Percentiles rank a stretch among this genome's conserved stretches.
These are phyloP conservation scores for Drosophila pruinosa DNA, from an alignment of 1,140 invertebrate genomes.

Conservation along the genomic window DNA sequence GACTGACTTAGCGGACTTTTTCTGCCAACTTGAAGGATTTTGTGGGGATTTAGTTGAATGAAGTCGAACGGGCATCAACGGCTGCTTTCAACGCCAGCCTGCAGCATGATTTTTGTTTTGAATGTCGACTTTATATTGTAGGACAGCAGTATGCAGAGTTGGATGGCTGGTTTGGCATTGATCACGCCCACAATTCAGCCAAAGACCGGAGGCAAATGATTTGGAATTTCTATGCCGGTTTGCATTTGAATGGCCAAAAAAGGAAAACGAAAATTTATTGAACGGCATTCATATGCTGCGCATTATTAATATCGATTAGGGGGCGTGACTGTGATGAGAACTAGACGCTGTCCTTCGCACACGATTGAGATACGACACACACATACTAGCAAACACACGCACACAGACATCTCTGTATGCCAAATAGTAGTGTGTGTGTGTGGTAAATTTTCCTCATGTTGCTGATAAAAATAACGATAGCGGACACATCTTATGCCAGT, in stretches of 20 bases:
- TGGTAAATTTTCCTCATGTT: background rate
- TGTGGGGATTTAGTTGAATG: conserved; percentile 59
- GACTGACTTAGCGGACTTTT: conserved; percentile 40
- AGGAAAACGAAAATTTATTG: conserved; percentile 73
- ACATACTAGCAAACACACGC: conserved; percentile 17
- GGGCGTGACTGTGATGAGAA: conserved; percentile 26
- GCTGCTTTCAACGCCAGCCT: background rate
- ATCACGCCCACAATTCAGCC: background rate
- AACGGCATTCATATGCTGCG: conserved; percentile 70
- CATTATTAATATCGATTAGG: conserved; percentile 77
- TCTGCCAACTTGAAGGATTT: conserved; percentile 31
- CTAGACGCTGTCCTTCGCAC: conserved; percentile 12
- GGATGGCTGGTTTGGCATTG: background rate
- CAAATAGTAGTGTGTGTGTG: background rate
- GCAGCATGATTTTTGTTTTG: conserved; percentile 17
- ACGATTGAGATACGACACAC: conserved; percentile 34
- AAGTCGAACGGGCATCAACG: conserved; percentile 10
- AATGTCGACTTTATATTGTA: conserved; percentile 5
- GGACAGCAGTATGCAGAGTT: conserved; percentile 8
- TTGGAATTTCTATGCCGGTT: conserved; percentile 45
- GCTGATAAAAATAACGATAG: conserved; percentile 55
- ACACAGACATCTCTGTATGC: background rate
- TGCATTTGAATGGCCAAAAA: conserved; percentile 49
- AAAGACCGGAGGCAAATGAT: conserved; percentile 32
- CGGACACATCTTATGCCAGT: conserved; percentile 6